Evolutionary conservation across 1,140 invertebrate genomes (phyloP).

Genomic region (Polypedilum pembai): DNA sequence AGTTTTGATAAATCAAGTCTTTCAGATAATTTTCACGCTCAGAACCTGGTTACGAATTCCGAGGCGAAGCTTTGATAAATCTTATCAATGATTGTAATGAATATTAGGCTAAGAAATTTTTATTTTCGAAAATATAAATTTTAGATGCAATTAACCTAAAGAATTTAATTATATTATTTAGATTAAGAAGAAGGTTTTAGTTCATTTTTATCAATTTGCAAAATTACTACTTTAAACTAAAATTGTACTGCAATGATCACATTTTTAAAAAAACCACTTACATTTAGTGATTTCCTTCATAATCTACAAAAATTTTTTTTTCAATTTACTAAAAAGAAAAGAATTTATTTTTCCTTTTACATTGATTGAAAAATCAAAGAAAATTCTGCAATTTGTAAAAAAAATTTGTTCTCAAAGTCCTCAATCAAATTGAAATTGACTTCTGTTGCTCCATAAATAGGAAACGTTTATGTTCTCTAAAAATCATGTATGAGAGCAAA

Average conservation of each 20-base stretch:
- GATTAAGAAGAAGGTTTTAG: background rate
- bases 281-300: too few relatives aligned
- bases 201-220: too few relatives aligned
- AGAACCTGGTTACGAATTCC: too few relatives aligned
- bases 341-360: background rate
- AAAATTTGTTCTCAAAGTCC: background rate
- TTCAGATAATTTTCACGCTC: too few relatives aligned
- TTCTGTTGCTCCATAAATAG: background rate
- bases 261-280: background rate
- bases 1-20: too few relatives aligned
- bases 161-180: background rate
- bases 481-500: background rate
- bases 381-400: background rate
- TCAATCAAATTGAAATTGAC: background rate
- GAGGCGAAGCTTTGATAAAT: too few relatives aligned
- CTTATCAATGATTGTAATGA: too few relatives aligned
- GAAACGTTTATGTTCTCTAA: background rate
- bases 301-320: background rate
- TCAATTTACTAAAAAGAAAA: background rate
- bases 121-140: too few relatives aligned
- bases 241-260: too few relatives aligned
- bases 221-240: too few relatives aligned
- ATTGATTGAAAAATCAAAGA: background rate
- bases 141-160: background rate
- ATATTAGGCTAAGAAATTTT: too few relatives aligned